Conservation (phyloP, 2,888 invertebrate genomes). For the Protodeltote pygarga region DNA sequence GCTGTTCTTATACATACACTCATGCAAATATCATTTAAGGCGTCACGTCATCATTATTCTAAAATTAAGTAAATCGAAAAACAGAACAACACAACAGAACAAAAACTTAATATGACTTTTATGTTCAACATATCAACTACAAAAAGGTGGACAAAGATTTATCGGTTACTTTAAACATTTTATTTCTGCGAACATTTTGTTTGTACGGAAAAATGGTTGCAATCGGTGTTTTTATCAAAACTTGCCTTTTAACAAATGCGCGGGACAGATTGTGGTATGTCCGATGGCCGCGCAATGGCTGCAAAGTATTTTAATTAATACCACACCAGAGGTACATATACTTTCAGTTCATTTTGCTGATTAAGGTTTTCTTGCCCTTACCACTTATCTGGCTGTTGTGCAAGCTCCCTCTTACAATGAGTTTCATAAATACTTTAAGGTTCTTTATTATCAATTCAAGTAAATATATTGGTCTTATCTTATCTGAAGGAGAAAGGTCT, state of each 20-base stretch:
- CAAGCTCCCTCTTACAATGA: constrained; percentile 10
- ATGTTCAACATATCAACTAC: constrained; percentile 37
- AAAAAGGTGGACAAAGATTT: constrained; percentile 50
- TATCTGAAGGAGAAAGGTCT: too few relatives aligned
- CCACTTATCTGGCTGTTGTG: constrained; percentile 47
- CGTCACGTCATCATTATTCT: constrained; percentile 1
- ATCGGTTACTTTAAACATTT: constrained; percentile 42
- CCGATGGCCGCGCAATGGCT: constrained; percentile 57
- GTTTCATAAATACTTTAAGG: constrained; percentile 9
- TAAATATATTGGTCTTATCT: too few relatives aligned
- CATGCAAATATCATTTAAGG: constrained; percentile 11
- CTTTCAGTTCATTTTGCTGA: constrained; percentile 70
- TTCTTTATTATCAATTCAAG: constrained; percentile 1
- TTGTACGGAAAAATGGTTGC: constrained; percentile 44
- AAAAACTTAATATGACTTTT: constrained; percentile 53
- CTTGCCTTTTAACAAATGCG: constrained; percentile 56
- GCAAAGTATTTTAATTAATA: constrained; percentile 80
- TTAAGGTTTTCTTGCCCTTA: constrained; percentile 58
- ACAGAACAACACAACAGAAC: constrained; percentile 44
- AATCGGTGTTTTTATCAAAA: constrained; percentile 62
- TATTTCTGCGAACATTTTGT: constrained; percentile 49
- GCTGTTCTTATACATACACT: too few relatives aligned
- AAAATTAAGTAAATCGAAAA: constrained; percentile 35
- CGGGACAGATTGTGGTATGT: constrained; percentile 68
- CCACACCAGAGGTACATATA: constrained; percentile 69